phyloP scores from a whole-genome alignment of 2,888 invertebrate species.

The Halictus ligatus region DNA sequence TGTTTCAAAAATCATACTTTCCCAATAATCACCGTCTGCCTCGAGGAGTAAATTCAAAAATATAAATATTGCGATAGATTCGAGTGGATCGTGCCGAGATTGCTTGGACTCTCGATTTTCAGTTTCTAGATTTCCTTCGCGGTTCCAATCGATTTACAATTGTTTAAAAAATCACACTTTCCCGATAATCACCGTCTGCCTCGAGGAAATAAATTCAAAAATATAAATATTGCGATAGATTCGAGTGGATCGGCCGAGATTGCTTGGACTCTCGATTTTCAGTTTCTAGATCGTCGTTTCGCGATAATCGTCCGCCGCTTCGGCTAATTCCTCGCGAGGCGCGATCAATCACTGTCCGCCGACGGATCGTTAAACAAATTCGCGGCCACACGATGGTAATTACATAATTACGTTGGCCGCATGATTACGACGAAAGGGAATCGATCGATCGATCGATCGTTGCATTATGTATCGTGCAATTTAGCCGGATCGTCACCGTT shows the following conservation, averaged over 20 bases:
- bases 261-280: neutral
- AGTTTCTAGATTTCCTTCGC: no score
- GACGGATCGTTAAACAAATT: slow-evolving; percentile 24
- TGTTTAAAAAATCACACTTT: no score
- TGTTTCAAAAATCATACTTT: no score
- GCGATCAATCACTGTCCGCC: slow-evolving; percentile 16
- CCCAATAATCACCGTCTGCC: no score
- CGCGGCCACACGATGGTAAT: slow-evolving; percentile 13
- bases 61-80: no score
- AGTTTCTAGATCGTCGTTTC: no score
- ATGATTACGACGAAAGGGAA: slow-evolving; percentile 36
- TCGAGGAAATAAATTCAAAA: neutral
- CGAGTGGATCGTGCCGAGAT: no score
- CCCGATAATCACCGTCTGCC: no score
- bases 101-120: no score
- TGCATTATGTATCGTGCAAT: slow-evolving; percentile 9
- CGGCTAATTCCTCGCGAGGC: neutral
- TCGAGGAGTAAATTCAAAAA: no score
- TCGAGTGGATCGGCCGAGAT: neutral
- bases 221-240: neutral
- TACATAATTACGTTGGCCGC: slow-evolving; percentile 20
- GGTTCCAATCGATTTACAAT: no score
- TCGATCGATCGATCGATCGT: slow-evolving; percentile 32
- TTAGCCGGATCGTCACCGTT: slow-evolving; percentile 9
- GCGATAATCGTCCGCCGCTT: neutral